A percentile compares a stretch with the other conserved stretches of the same genome.
Conservation (phyloP, 2,888 invertebrate genomes). For the Hyposoter didymator region DNA sequence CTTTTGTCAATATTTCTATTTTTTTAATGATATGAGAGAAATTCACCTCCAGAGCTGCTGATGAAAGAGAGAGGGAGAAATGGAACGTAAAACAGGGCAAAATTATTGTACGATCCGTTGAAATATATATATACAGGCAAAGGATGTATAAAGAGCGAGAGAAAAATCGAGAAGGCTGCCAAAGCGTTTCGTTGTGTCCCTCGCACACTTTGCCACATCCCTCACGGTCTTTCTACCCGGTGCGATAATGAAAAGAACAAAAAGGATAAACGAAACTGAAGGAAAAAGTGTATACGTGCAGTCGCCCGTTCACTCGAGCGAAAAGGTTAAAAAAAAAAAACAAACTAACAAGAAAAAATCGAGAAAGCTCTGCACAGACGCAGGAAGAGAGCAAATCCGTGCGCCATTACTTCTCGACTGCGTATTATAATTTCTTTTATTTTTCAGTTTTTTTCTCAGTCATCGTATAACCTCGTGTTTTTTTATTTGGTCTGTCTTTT, state of each 20-base stretch:
- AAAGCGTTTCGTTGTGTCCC: conserved; percentile 45
- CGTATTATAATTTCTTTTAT: conserved; percentile 58
- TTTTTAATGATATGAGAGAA: conserved; percentile 82
- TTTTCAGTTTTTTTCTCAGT: conserved; percentile 35
- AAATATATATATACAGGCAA: conserved; percentile 33
- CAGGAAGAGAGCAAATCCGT: conserved; percentile 63
- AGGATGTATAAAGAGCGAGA: conserved; percentile 25
- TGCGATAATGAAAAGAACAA: conserved; percentile 56
- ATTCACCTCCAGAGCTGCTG: conserved; percentile 31
- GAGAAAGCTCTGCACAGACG: conserved; percentile 55
- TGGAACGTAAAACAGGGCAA: conserved; percentile 47
- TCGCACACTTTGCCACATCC: conserved; percentile 19
- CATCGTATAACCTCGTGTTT: conserved; percentile 48
- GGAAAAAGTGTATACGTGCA: conserved; percentile 48
- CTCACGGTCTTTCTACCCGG: conserved; percentile 46
- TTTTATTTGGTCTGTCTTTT: conserved; percentile 42
- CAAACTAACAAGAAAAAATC: conserved; percentile 38
- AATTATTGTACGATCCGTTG: conserved; percentile 42
- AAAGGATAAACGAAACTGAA: conserved; percentile 32
- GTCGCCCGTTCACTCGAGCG: conserved; percentile 38
- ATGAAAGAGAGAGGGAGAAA: conserved; percentile 41
- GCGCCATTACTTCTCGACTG: conserved; percentile 65
- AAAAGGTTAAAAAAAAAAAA: conserved; percentile 45
- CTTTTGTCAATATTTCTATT: conserved; percentile 84
- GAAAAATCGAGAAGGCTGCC: conserved; percentile 59